These are phyloP conservation scores for Elgaria multicarinata DNA, from an alignment of 2,113 vertebrate species.

Conservation along the genomic window DNA sequence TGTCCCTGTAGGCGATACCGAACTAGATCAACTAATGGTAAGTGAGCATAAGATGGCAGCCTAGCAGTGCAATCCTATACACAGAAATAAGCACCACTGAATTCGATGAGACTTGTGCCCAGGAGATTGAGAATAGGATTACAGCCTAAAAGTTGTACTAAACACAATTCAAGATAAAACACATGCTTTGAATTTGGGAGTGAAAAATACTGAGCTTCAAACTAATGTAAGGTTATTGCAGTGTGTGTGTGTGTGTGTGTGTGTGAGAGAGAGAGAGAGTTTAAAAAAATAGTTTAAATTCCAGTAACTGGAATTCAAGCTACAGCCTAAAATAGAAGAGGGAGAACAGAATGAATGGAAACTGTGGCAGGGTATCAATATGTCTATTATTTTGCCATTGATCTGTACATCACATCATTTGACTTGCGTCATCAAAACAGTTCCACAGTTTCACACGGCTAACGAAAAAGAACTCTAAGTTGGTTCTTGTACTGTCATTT, in stretches of 20 bases:
- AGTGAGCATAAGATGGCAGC: no score
- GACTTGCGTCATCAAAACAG: constrained; percentile 68
- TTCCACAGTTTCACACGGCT: constrained; percentile 65
- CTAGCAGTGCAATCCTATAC: neutral
- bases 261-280: no score
- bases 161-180: neutral
- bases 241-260: no score
- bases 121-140: neutral
- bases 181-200: neutral
- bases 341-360: constrained; percentile 1
- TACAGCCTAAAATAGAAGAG: neutral
- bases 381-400: constrained; percentile 58
- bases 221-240: neutral
- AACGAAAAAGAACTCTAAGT: constrained; percentile 63
- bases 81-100: neutral
- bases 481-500: constrained; percentile 70
- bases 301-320: neutral
- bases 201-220: neutral
- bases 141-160: neutral
- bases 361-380: constrained; percentile 33
- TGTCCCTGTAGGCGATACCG: neutral
- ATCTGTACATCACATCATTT: constrained; percentile 72
- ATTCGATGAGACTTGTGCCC: neutral
- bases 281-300: neutral
- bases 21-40: neutral